A percentile compares a stretch with the other conserved stretches of the same genome.
Evolutionary conservation across 2,888 invertebrate species (phyloP).

Genomic region (Torymus tubicola): DNA sequence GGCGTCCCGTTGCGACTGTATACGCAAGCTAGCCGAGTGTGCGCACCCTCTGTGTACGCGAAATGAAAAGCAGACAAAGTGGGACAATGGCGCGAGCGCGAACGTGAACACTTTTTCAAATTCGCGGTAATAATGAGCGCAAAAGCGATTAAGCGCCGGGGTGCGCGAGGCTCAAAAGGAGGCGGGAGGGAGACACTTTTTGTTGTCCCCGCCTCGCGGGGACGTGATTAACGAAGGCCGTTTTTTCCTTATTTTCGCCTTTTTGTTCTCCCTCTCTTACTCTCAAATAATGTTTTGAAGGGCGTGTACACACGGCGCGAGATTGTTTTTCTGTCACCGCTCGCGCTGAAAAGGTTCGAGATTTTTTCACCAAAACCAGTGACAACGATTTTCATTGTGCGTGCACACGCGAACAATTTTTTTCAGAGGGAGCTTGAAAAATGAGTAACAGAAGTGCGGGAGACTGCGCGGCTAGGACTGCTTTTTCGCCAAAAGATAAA

Average conservation of each 20-base stretch:
- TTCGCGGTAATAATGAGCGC: slow-evolving; percentile 52
- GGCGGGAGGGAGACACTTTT: background rate
- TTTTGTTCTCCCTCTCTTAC: background rate
- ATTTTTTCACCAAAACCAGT: background rate
- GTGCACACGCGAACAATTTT: slow-evolving; percentile 5
- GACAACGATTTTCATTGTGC: slow-evolving; percentile 4
- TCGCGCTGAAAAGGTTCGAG: slow-evolving; percentile 1
- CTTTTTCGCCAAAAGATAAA: background rate
- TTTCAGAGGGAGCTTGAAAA: background rate
- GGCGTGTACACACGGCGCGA: background rate
- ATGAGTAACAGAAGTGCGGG: background rate
- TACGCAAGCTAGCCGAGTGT: background rate
- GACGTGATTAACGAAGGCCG: slow-evolving; percentile 59
- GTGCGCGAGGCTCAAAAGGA: slow-evolving; percentile 20
- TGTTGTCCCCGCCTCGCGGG: background rate
- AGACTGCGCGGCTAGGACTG: background rate
- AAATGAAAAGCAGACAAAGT: slow-evolving; percentile 45
- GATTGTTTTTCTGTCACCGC: slow-evolving; percentile 9
- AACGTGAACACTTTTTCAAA: slow-evolving; percentile 50
- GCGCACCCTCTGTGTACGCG: background rate
- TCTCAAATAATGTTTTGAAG: slow-evolving; percentile 29
- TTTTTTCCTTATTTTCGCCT: slow-evolving; percentile 11
- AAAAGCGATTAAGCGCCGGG: slow-evolving; percentile 48
- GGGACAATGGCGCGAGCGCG: slow-evolving; percentile 58
- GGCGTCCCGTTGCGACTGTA: slow-evolving; percentile 63